Evolutionary conservation across 1,140 invertebrate species (phyloP).

Genomic region (Scaptomyza pallida): DNA sequence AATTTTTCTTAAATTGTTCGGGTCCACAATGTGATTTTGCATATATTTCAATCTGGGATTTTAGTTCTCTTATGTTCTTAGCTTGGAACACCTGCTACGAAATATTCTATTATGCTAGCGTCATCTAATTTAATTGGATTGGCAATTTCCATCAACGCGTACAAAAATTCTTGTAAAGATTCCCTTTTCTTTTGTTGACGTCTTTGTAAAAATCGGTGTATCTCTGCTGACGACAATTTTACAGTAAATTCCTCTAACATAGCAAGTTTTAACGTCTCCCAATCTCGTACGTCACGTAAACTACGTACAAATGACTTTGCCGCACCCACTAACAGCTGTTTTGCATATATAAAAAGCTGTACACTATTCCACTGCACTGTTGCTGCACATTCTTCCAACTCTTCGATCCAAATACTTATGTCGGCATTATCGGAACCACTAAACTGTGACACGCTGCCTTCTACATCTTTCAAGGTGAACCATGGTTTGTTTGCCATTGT

Average conservation of each 20-base stretch:
- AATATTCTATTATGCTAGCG: neutral
- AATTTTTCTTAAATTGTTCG: too few species aligned
- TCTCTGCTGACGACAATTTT: neutral
- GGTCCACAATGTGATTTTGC: too few species aligned
- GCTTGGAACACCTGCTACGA: neutral
- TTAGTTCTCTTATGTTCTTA: neutral
- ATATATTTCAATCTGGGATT: neutral
- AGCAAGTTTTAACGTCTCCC: neutral
- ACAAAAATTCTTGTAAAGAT: neutral
- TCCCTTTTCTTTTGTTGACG: neutral
- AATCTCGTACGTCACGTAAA: neutral
- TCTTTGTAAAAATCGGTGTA: neutral
- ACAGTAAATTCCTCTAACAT: neutral
- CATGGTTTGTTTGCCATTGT: neutral
- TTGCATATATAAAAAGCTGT: constrained; percentile 22
- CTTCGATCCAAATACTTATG: constrained; percentile 24
- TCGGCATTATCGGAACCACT: constrained; percentile 7
- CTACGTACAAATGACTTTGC: neutral
- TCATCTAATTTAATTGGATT: neutral
- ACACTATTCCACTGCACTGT: constrained; percentile 7
- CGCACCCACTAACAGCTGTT: too few species aligned
- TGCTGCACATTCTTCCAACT: constrained; percentile 22
- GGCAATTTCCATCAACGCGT: neutral
- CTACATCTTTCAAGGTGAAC: constrained; percentile 29
- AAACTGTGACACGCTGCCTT: constrained; percentile 29